phyloP scores from a whole-genome alignment of 2,113 vertebrate genomes.

The Hypocryptadius cinnamomeus region DNA sequence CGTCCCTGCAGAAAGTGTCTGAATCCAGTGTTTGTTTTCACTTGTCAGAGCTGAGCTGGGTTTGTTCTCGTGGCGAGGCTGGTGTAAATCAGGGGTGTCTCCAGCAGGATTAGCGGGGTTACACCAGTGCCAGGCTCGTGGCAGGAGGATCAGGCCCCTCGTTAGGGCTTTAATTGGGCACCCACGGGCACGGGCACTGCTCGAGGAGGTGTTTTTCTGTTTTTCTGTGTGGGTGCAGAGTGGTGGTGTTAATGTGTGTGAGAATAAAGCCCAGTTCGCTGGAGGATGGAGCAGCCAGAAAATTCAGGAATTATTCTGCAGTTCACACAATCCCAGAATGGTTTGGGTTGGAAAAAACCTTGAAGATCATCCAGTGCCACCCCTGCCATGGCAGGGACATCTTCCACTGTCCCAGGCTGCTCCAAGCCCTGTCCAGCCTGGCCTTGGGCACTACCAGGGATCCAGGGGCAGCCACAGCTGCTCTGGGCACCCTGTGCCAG shows the following conservation, averaged over 20 bases:
- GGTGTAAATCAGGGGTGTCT: background rate
- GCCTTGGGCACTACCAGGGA: background rate
- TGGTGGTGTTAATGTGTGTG: fast-evolving
- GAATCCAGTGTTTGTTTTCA: constrained; percentile 44
- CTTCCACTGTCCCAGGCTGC: fast-evolving
- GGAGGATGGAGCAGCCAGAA: background rate
- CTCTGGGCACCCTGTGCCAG: background rate
- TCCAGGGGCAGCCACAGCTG: background rate
- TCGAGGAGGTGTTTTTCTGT: fast-evolving
- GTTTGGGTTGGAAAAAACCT: background rate
- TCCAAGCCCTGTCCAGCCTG: fast-evolving
- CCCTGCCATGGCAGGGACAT: background rate
- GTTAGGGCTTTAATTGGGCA: fast-evolving
- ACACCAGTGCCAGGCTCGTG: background rate
- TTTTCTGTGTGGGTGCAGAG: background rate
- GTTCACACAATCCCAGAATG: background rate
- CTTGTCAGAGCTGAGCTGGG: background rate
- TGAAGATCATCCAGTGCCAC: background rate
- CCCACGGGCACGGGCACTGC: background rate
- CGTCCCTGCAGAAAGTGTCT: constrained; percentile 3
- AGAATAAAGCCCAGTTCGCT: fast-evolving
- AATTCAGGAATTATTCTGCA: background rate
- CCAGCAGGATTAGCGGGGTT: background rate
- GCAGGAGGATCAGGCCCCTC: background rate
- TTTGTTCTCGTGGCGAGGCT: background rate